Conservation (phyloP, 2,888 invertebrate genomes). For the Acheta domesticus region DNA sequence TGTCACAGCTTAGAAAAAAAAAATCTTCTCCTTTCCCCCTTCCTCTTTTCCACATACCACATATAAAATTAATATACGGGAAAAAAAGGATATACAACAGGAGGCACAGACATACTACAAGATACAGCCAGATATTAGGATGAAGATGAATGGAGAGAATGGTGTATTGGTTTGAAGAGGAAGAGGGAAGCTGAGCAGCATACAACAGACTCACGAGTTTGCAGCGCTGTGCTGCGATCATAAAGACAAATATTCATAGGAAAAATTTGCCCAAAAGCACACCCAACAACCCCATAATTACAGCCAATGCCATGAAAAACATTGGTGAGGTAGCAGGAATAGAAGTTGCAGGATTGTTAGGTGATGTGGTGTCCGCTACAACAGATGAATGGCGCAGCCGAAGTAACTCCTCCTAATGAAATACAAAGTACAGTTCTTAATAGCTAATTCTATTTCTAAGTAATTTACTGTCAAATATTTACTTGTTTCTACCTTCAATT, state of each 20-base stretch:
- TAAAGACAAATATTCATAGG: conserved; percentile 60
- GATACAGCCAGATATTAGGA: background rate
- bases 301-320: conserved; percentile 63
- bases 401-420: conserved; percentile 40
- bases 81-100: conserved; percentile 25
- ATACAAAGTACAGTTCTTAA: background rate
- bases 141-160: conserved; percentile 18
- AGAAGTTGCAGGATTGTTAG: conserved; percentile 57
- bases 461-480: background rate
- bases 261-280: conserved; percentile 76
- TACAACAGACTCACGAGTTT: conserved; percentile 34
- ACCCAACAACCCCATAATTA: conserved; percentile 68
- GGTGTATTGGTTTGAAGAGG: conserved; percentile 27
- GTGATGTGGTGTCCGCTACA: conserved; percentile 49
- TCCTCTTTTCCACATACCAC: conserved; percentile 19
- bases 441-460: background rate
- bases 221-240: conserved; percentile 28
- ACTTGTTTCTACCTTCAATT: conserved; percentile 64
- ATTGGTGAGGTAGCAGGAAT: conserved; percentile 56
- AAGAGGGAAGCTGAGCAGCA: conserved; percentile 31
- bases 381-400: conserved; percentile 46
- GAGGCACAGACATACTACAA: conserved; percentile 22
- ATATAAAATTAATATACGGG: conserved; percentile 21
- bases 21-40: conserved; percentile 3
- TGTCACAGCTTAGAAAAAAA: conserved; percentile 19